Percentiles rank a stretch among this genome's conserved stretches.
phyloP scores from a whole-genome alignment of 2,888 invertebrate genomes.

The Frankliniella fusca region DNA sequence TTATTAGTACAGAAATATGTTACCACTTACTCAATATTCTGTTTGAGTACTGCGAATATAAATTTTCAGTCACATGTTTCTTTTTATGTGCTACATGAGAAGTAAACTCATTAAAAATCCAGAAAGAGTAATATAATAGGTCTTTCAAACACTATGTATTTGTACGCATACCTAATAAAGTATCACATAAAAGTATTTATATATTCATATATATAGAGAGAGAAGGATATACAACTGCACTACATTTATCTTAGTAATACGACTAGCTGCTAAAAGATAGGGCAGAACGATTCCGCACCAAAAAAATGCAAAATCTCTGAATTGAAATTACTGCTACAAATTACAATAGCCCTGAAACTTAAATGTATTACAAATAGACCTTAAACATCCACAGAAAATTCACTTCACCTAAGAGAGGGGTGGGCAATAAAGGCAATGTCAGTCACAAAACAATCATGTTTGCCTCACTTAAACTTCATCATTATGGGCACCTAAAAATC shows the following conservation, averaged over 20 bases:
- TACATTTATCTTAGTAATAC: neutral
- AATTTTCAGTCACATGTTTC: too few species aligned
- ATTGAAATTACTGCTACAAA: neutral
- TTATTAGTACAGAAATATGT: too few species aligned
- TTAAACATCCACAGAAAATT: neutral
- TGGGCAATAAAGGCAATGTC: neutral
- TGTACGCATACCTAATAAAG: neutral
- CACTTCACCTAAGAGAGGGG: neutral
- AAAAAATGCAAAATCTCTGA: neutral
- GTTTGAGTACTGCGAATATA: too few species aligned
- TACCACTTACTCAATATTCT: too few species aligned
- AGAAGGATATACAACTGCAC: neutral
- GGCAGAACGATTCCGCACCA: neutral
- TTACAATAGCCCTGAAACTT: neutral
- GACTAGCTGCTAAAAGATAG: neutral
- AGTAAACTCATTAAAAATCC: too few species aligned
- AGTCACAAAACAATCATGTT: neutral
- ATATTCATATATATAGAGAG: neutral
- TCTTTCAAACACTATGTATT: neutral
- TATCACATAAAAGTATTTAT: slow-evolving; percentile 8
- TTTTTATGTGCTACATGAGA: too few species aligned
- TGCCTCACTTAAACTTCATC: neutral
- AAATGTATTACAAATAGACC: neutral
- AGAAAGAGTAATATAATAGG: too few species aligned
- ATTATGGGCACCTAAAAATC: neutral